phyloP scores from a whole-genome alignment of 2,888 invertebrate genomes.

The Oeneis ivallda region DNA sequence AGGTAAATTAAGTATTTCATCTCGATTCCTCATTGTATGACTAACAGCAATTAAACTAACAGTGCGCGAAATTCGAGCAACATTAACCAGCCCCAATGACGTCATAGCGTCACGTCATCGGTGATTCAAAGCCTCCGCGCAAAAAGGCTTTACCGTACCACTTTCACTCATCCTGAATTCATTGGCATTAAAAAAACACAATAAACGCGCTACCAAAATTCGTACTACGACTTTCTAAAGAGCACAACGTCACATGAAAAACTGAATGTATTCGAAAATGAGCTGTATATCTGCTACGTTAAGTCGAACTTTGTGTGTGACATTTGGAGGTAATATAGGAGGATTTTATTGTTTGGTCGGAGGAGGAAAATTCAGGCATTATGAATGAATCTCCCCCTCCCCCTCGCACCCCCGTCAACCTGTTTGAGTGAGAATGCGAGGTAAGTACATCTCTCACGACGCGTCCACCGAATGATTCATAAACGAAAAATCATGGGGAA shows the following conservation, averaged over 20 bases:
- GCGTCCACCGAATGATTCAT: conserved; percentile 26
- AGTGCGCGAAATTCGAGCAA: conserved; percentile 9
- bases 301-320: conserved; percentile 11
- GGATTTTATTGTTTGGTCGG: conserved; percentile 1
- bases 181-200: conserved; percentile 27
- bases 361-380: conserved; percentile 40
- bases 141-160: conserved; percentile 23
- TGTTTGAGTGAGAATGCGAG: conserved; percentile 34
- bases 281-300: neutral
- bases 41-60: conserved; percentile 10
- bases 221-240: conserved; percentile 16
- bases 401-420: conserved; percentile 30
- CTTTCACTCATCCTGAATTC: conserved; percentile 27
- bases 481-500: conserved; percentile 13
- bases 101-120: conserved; percentile 10
- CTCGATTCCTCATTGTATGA: conserved; percentile 10
- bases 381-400: conserved; percentile 32
- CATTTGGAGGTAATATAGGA: conserved; percentile 1
- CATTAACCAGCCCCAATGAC: conserved; percentile 1
- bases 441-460: conserved; percentile 29
- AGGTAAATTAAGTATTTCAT: neutral
- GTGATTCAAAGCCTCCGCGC: conserved; percentile 22
- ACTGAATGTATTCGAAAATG: neutral
- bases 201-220: conserved; percentile 19
- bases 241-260: neutral